Percentiles rank a stretch among this genome's conserved stretches.
Conservation (phyloP, 1,140 invertebrate species). For the Leguminivora glycinivorella region DNA sequence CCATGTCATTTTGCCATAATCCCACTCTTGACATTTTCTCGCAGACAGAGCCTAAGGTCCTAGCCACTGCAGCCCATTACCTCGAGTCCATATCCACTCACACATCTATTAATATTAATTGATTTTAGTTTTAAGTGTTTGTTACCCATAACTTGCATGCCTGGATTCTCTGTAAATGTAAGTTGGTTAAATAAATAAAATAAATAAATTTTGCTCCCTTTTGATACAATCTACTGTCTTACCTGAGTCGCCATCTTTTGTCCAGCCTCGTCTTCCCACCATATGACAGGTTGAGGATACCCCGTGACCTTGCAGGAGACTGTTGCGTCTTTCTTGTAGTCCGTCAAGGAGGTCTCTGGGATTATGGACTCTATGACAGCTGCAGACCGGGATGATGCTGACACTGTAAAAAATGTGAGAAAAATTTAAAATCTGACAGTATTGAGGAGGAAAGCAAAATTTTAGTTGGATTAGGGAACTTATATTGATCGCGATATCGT, state of each 20-base stretch:
- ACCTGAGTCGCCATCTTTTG: neutral
- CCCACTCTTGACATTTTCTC: too few species aligned
- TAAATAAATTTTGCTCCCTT: neutral
- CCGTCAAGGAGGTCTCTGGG: conserved; percentile 34
- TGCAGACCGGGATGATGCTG: conserved; percentile 21
- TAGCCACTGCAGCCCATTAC: too few species aligned
- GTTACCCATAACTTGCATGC: too few species aligned
- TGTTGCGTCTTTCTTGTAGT: conserved; percentile 44
- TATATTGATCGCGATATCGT: too few species aligned
- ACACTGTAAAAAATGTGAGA: conserved; percentile 33
- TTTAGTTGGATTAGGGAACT: too few species aligned
- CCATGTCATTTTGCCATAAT: too few species aligned
- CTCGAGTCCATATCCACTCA: too few species aligned
- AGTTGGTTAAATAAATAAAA: too few species aligned
- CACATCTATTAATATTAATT: too few species aligned
- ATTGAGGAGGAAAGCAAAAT: neutral
- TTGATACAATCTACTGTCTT: neutral
- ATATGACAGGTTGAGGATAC: conserved; percentile 49
- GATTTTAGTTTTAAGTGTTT: too few species aligned
- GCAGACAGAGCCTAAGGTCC: too few species aligned
- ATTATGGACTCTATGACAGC: conserved; percentile 43
- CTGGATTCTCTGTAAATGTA: too few species aligned
- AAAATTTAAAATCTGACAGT: neutral
- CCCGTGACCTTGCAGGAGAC: conserved; percentile 48
- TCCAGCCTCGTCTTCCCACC: conserved; percentile 42